Evolutionary conservation across 2,888 invertebrate species (phyloP), one percentile per base, ranked within the genome.

Genomic region (Pollenia labialis): DNA sequence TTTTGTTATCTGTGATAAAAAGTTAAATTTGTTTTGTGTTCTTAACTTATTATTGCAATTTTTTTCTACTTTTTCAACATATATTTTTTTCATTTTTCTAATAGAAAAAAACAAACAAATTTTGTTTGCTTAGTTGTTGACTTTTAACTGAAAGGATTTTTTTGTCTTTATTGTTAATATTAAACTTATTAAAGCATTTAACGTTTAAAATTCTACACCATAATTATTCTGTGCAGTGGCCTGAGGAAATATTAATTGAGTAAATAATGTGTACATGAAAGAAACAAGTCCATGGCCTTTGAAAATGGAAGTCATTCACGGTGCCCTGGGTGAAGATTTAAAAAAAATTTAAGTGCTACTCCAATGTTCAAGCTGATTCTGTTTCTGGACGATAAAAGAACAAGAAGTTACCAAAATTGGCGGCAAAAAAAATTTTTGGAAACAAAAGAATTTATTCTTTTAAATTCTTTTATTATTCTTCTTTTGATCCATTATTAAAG

Each of bases 1-100:
- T 84, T 84, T 79, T 74, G 60, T 58, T 79, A 79, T 84, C 72
- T 85, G 60, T 72, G 56, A 62, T 75, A 72, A 60, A 66, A 76
- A 85, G 72, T 85, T 81, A 58, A 81, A 85, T 69, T 85, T 77
- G 56, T 81, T 85, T 85, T 85, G 81, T 81, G 58, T 60, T 81
- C 60, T 72, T 76, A 69, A 81, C 68, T 85, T 81, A 68, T 85
- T 80, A 84, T 76, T 68, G 50, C 68, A 58, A 60, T 79, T 62
- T 66, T 54, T 71, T 52, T 32, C 32, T 60, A 8, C n/a, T 54
- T 54, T 52, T 12, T 46, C 8, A 10, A 40, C 8, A n/a, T 10
- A 18, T 50, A 40, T 62, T 68, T 68, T 23, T 32, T 23, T 2
- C 8, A 52, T 42, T 48, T 23, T 74, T 58, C 32, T 69, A 62